Base-by-base conservation (phyloP, 2,888 invertebrate species). In the Bimastos eiseni region DNA sequence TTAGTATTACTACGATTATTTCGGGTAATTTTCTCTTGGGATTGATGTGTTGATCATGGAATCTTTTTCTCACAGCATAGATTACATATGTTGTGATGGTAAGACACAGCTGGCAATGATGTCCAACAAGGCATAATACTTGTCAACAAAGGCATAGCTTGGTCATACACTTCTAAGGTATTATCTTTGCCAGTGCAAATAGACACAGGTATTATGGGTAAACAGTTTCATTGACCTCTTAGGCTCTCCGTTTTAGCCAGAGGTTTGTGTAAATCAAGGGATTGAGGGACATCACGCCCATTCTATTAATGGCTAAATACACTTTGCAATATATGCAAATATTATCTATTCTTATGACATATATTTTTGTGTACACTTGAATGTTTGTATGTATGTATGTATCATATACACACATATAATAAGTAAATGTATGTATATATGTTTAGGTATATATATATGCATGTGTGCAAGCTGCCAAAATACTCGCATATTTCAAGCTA, bases 311-410 rank as follows among this genome's bases (percentile, higher is more conserved):
- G n/a, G 70, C n/a, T n/a, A 8, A 3, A n/a, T 70, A 70, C 30
- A 70, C 70, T 70, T 70, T 70, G n/a, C 70, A 70, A 70, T 70
- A n/a, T 70, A 70, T 70, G 70, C 70, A 70, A 70, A 70, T 49
- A 49, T 70, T n/a, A 30, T 70, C n/a, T n/a, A n/a, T n/a, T 11
- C n/a, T 30, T 70, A 70, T n/a, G 70, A n/a, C 70, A 70, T 70
- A 70, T 70, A n/a, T 70, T n/a, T 1, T 70, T 70, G 49, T 49
- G 49, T 49, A 49, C 49, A 21, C 49, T 11, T 41, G 41, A 17
- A 70, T 70, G 70, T n/a, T n/a, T 70, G 30, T 70, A n/a, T 70
- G n/a, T 70, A n/a, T 70, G 17, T n/a, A 70, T 70, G n/a, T n/a
- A 70, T 49, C n/a, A n/a, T 70, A n/a, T 17, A 0, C 30, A 24